Evolutionary conservation across 1,140 invertebrate genomes (phyloP).

Genomic region (Drosophila tropicalis): DNA sequence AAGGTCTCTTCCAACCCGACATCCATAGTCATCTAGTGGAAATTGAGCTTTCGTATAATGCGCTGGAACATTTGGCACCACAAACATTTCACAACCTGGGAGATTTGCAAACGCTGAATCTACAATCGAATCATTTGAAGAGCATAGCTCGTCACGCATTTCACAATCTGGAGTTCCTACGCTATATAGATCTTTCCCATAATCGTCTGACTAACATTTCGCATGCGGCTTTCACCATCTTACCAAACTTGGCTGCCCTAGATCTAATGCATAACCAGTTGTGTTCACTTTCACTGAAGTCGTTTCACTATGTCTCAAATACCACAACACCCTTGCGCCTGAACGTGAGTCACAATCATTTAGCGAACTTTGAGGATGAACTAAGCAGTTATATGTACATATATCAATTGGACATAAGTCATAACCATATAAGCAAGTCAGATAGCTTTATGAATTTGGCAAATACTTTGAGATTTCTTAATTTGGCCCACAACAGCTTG

Average conservation of each 20-base stretch:
- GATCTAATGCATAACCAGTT: constrained; percentile 90
- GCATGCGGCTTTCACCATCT: constrained; percentile 86
- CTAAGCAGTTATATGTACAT: constrained; percentile 84
- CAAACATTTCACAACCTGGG: constrained; percentile 87
- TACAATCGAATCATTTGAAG: constrained; percentile 89
- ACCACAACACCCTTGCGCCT: constrained; percentile 86
- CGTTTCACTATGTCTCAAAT: constrained; percentile 87
- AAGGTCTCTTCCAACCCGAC: constrained; percentile 87
- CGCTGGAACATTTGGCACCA: constrained; percentile 85
- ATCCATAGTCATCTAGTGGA: constrained; percentile 90
- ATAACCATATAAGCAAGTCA: constrained; percentile 87
- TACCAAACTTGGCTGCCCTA: constrained; percentile 88
- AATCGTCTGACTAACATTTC: constrained; percentile 87
- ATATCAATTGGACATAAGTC: constrained; percentile 88
- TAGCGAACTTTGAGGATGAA: constrained; percentile 86
- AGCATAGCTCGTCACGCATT: constrained; percentile 86
- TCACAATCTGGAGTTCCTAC: constrained; percentile 87
- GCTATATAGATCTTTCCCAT: constrained; percentile 88
- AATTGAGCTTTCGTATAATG: constrained; percentile 90
- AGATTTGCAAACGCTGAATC: constrained; percentile 88
- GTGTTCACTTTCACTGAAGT: constrained; percentile 86
- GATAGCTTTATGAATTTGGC: constrained; percentile 87
- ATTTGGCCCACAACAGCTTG: constrained; percentile 90
- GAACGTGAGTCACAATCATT: constrained; percentile 89
- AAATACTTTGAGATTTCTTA: constrained; percentile 86